Evolutionary conservation across 2,113 vertebrate genomes (phyloP).

Genomic region (Himantopus leucocephalus): DNA sequence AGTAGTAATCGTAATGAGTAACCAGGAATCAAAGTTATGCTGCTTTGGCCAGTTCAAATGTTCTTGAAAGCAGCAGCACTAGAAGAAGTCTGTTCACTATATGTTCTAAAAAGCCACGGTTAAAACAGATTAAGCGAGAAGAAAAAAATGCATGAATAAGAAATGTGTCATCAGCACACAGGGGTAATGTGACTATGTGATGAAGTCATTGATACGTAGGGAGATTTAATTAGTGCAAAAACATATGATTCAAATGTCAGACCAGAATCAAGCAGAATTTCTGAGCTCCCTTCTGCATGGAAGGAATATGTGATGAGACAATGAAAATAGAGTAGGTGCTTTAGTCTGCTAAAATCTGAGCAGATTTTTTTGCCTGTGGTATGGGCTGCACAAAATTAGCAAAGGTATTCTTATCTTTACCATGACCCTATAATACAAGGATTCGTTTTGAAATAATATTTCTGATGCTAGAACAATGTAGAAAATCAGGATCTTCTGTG

Average conservation of each 20-base stretch:
- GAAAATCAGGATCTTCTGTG: not conserved
- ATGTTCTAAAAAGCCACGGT: not conserved
- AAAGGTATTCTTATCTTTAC: not conserved
- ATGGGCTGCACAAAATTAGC: not conserved
- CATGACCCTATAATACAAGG: not conserved
- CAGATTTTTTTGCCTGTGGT: not conserved
- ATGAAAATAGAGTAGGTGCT: not conserved
- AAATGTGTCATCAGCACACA: not conserved
- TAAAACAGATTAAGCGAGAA: conserved; percentile 8
- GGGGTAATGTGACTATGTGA: not conserved
- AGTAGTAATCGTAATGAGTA: not conserved
- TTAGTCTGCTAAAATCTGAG: not conserved
- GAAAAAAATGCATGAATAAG: not conserved
- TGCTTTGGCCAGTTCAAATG: not conserved
- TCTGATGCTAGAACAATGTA: not conserved
- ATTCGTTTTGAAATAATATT: not conserved
- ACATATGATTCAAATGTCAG: not conserved
- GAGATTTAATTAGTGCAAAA: not conserved
- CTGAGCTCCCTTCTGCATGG: not conserved
- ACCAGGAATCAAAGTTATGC: not conserved
- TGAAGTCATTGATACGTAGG: not conserved
- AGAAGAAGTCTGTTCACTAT: not conserved
- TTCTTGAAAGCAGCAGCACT: not conserved
- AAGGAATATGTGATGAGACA: not conserved
- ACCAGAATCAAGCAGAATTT: not conserved